Conservation (phyloP, 2,888 invertebrate species). For the Leucozona laternaria region DNA sequence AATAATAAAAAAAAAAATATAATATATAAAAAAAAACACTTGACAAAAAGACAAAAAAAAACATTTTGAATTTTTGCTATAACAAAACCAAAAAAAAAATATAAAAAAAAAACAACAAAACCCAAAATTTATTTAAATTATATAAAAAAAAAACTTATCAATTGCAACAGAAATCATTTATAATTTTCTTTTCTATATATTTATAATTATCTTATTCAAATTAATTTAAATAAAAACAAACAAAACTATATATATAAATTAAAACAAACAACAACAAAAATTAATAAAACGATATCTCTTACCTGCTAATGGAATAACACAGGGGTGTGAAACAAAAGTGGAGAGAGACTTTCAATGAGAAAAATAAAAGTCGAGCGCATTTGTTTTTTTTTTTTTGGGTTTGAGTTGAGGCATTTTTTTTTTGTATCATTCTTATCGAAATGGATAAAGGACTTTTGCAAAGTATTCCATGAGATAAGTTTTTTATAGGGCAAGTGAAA, state of each 20-base stretch:
- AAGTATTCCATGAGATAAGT: no score
- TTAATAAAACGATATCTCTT: slow-evolving; percentile 66
- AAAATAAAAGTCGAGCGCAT: slow-evolving; percentile 48
- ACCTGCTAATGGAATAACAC: slow-evolving; percentile 65
- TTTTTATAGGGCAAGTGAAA: no score
- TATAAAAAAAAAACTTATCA: slow-evolving; percentile 51
- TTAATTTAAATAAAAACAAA: slow-evolving; percentile 63
- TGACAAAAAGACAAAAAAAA: slow-evolving; percentile 85
- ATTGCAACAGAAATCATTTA: slow-evolving; percentile 69
- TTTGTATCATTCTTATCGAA: no score
- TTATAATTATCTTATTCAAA: slow-evolving; percentile 68
- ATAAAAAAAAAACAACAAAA: slow-evolving; percentile 63
- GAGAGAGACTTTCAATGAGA: slow-evolving; percentile 71
- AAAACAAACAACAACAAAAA: slow-evolving; percentile 51
- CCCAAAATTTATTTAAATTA: slow-evolving; percentile 63
- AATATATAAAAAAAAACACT: slow-evolving; percentile 83
- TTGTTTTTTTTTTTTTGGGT: slow-evolving; percentile 40
- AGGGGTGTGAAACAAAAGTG: slow-evolving; percentile 71
- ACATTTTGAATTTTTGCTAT: slow-evolving; percentile 77
- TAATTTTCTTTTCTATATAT: slow-evolving; percentile 72
- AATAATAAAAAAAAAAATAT: slow-evolving; percentile 82
- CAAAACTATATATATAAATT: slow-evolving; percentile 57
- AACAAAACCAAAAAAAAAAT: slow-evolving; percentile 66
- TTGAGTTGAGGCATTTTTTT: neutral
- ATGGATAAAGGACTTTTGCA: no score